phyloP scores from a whole-genome alignment of 2,888 invertebrate species.

The Cepaea hortensis region DNA sequence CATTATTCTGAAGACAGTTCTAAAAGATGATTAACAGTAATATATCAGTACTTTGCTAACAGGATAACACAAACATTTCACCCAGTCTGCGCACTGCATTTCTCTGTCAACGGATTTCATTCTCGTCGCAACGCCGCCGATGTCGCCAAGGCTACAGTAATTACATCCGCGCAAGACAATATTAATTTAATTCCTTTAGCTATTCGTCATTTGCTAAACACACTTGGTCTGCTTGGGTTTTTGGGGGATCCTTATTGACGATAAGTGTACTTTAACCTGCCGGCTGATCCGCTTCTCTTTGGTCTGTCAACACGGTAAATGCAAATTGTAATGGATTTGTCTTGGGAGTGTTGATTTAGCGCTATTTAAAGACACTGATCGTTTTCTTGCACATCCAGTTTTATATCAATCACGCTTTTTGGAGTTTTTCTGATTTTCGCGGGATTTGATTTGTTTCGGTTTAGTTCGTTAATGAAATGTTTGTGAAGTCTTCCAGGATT shows the following conservation, averaged over 20 bases:
- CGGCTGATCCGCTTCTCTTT: not conserved
- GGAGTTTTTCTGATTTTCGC: not conserved
- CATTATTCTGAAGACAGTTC: too few relatives aligned
- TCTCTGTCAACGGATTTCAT: conserved; percentile 4
- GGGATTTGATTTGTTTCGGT: not conserved
- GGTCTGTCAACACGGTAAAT: conserved; percentile 18
- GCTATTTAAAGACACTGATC: conserved; percentile 10
- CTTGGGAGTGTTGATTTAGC: conserved; percentile 2
- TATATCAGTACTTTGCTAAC: not conserved
- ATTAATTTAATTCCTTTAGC: conserved; percentile 10
- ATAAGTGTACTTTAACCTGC: conserved; percentile 17
- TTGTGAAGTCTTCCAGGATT: not conserved
- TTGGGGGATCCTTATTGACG: not conserved
- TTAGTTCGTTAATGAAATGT: not conserved
- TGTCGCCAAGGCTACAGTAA: not conserved
- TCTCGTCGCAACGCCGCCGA: not conserved
- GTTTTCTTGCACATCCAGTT: conserved; percentile 3
- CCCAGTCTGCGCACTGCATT: not conserved
- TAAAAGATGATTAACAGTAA: too few relatives aligned
- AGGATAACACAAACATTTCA: not conserved
- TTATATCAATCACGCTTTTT: not conserved
- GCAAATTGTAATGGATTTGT: conserved; percentile 28
- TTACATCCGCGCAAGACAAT: not conserved
- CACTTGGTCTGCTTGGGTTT: not conserved
- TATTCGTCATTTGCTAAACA: conserved; percentile 23